phyloP scores from a whole-genome alignment of 2,888 invertebrate genomes.

The Amaurobius ferox region DNA sequence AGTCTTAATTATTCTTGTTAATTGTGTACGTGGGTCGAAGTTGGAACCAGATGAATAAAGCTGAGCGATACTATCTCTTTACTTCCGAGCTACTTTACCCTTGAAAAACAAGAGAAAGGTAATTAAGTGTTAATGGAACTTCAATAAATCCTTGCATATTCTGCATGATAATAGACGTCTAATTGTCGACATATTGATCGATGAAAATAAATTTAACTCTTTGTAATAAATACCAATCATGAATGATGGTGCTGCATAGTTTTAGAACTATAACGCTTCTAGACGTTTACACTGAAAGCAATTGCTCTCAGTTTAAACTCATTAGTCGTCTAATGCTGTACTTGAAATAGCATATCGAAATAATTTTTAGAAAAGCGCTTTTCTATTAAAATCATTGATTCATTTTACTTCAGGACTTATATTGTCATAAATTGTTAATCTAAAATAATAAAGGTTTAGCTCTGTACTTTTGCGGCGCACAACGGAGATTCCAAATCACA shows the following conservation, averaged over 20 bases:
- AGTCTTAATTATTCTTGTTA: conserved; percentile 45
- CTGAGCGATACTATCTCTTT: conserved; percentile 39
- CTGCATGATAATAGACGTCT: conserved; percentile 41
- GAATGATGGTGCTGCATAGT: conserved; percentile 8
- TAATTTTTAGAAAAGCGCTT: too few species aligned
- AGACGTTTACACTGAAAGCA: too few species aligned
- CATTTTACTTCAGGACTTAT: too few species aligned
- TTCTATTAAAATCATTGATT: too few species aligned
- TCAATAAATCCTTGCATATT: conserved; percentile 41
- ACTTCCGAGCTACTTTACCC: conserved; percentile 21
- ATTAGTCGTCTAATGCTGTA: too few species aligned
- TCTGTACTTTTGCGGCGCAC: too few species aligned
- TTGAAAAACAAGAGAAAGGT: conserved; percentile 39
- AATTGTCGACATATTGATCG: conserved; percentile 50
- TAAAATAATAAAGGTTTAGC: too few species aligned
- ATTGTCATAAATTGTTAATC: too few species aligned
- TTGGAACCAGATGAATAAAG: conserved; percentile 39
- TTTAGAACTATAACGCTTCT: too few species aligned
- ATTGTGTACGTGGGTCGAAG: conserved; percentile 35
- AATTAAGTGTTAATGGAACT: conserved; percentile 57
- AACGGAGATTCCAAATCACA: too few species aligned
- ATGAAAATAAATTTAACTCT: conserved; percentile 27
- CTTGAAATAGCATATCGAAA: too few species aligned
- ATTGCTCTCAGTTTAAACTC: too few species aligned
- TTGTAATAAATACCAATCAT: conserved; percentile 32